Conservation (phyloP, 1,140 invertebrate species). For the Drosophila lacteicornis region DNA sequence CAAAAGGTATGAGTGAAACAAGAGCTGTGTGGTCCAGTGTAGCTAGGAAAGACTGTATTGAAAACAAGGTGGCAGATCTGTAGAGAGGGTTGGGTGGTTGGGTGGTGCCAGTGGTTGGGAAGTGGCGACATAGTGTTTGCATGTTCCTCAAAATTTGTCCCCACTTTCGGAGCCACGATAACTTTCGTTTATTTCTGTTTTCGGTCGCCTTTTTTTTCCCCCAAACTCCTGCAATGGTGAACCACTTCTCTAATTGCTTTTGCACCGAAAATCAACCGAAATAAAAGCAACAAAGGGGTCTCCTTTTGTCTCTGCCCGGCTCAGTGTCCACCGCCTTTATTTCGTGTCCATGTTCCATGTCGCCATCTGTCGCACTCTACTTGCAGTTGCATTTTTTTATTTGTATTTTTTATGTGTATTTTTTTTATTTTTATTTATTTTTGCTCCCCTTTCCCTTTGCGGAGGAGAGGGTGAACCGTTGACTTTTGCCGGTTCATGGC, state of each 20-base stretch:
- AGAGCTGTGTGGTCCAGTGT: too few relatives aligned
- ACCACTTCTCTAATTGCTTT: constrained; percentile 75
- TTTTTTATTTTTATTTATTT: constrained; percentile 8
- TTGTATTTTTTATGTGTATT: constrained; percentile 11
- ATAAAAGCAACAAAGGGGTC: constrained; percentile 1
- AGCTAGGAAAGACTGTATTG: constrained; percentile 2
- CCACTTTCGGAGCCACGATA: constrained; percentile 46
- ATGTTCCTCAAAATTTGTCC: constrained; percentile 71
- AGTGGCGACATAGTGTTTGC: constrained; percentile 51
- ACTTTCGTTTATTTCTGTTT: constrained; percentile 55
- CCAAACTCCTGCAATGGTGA: constrained; percentile 5
- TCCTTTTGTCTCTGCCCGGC: constrained; percentile 16
- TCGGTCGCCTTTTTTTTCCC: constrained; percentile 1
- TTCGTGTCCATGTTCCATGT: constrained; percentile 56
- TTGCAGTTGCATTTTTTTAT: constrained; percentile 35
- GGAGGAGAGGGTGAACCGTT: constrained; percentile 3
- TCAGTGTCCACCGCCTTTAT: constrained; percentile 20
- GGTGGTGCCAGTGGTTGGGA: constrained; percentile 13
- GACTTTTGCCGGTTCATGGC: constrained; percentile 12
- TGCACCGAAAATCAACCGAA: constrained; percentile 27
- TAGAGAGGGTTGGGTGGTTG: not conserved
- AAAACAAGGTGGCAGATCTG: not conserved
- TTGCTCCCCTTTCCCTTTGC: constrained; percentile 6
- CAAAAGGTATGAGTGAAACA: too few relatives aligned
- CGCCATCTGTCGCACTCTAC: constrained; percentile 44